Evolutionary conservation across 1,140 invertebrate species (phyloP), one percentile per base, ranked within the genome.

Genomic region (Camponotus vicinus): DNA sequence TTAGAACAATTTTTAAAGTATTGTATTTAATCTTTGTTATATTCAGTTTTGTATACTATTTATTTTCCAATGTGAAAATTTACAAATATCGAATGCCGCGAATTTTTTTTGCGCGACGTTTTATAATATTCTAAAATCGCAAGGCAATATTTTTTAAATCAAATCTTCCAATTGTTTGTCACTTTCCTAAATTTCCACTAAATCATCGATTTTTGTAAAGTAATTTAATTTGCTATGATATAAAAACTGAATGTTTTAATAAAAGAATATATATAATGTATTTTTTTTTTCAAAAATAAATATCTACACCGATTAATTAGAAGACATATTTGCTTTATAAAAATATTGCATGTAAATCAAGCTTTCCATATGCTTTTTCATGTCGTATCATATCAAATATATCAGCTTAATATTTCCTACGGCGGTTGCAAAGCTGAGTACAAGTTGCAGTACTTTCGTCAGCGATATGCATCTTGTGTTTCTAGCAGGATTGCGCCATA

Each of bases 391-490:
- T 27, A 64, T 64, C 45, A 64, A 27, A 66, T 78, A 49, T 49
- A 64, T 78, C 6, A 66, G 52, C 13, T 40, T 67, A 55, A 79
- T 67, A 67, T 67, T 79, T 79, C 2, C n/a, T 4, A 32, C 64
- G 6, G 1, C n/a, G 2, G 32, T 55, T n/a, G n/a, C 61, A 79
- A 67, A 79, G 42, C 52, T n/a, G 34, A 77, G 15, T 45, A 3
- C 32, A 66, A 78, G 57, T 27, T 15, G 13, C 45, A 79, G 6
- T 67, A 67, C 11, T 67, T 3, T 79, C n/a, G 34, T 67, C 42
- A 78, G 61, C 52, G 76, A 67, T 79, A 79, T 64, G 27, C 6
- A 77, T 79, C 45, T 79, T 52, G 32, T 37, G 34, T 69, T 79
- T 79, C 13, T 27, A 67, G 42, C 42, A 78, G 27, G 7, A 67